A percentile compares a stretch with the other conserved stretches of the same genome.
Conservation (phyloP, 2,113 vertebrate genomes). For the Laterallus jamaicensis region DNA sequence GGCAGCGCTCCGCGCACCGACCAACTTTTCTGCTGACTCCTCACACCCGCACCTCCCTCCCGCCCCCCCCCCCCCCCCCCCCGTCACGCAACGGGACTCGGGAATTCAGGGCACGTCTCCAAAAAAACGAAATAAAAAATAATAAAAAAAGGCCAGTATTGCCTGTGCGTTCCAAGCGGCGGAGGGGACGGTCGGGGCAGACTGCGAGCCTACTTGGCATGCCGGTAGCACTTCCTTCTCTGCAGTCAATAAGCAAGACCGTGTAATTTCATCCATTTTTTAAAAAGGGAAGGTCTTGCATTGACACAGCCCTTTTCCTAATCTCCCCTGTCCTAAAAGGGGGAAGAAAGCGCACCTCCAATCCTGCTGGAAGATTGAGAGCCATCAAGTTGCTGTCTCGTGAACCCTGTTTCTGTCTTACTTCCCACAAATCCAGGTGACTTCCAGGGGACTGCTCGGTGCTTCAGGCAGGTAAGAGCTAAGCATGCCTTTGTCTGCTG, state of each 20-base stretch:
- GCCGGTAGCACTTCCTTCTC: background rate
- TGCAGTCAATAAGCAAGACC: background rate
- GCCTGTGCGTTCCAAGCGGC: background rate
- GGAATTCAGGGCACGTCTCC: background rate
- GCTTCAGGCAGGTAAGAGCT: constrained; percentile 35
- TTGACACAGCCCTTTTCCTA: background rate
- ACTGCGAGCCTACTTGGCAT: background rate
- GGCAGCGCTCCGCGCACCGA: background rate
- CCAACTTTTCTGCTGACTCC: constrained; percentile 17
- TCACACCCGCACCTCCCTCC: background rate
- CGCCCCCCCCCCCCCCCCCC: accelerated
- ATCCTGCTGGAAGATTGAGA: background rate
- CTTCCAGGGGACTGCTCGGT: background rate
- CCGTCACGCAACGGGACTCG: background rate
- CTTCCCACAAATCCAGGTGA: background rate
- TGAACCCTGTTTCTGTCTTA: background rate
- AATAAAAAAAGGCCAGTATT: background rate
- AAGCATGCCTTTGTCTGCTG: background rate
- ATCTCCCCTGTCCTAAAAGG: background rate
- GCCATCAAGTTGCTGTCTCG: background rate
- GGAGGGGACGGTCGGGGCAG: background rate
- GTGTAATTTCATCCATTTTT: background rate
- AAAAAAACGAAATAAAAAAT: background rate
- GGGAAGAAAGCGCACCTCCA: background rate
- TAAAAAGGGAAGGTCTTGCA: background rate